Base-by-base conservation (phyloP, 2,888 invertebrate genomes). In the Podabrus alpinus region DNA sequence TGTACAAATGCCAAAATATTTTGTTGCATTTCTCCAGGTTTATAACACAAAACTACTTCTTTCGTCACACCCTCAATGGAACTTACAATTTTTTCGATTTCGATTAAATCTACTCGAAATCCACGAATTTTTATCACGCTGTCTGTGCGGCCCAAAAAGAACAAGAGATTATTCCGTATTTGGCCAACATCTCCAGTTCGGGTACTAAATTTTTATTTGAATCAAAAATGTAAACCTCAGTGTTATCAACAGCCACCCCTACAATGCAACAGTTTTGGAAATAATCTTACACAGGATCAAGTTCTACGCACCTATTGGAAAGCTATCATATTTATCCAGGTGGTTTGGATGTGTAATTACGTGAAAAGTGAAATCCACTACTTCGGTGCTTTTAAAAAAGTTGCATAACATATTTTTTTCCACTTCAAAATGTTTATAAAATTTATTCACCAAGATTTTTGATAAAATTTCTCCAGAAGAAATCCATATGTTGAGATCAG, bases 371-470 rank as follows among this genome's bases (percentile, higher is more conserved):
- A 96, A 95, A 84, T 96, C 96, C 0, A 95, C 97, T 93, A 96
- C 95, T 86, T 97, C 97, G 0, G 97, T 96, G 79, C 96, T 95
- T 0, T 97, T 97, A 83, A 96, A 97, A 84, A 96, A 95, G 84
- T 97, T 97, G 69, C 94, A 95, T 61, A 97, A 87, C 11, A 90
- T 89, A 77, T 93, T 92, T 0, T 88, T 87, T 10, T 91, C 89
- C 72, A 90, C 90, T 15, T 90, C 89, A 78, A 95, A 95, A 78
- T 92, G 91, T 25, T 90, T 88, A 85, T 95, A 95, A 88, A 96
- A 97, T 81, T 93, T 91, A 25, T 90, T 88, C 0, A 94, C 94
- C 45, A 96, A 86, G 0, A 92, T 89, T 7, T 92, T 89, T n/a
- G 93, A 90, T 0, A 97, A 89, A 0, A 93, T 92, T 86, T 97